Evolutionary conservation across 2,113 vertebrate genomes (phyloP).

Genomic region (Oryzias javanicus): DNA sequence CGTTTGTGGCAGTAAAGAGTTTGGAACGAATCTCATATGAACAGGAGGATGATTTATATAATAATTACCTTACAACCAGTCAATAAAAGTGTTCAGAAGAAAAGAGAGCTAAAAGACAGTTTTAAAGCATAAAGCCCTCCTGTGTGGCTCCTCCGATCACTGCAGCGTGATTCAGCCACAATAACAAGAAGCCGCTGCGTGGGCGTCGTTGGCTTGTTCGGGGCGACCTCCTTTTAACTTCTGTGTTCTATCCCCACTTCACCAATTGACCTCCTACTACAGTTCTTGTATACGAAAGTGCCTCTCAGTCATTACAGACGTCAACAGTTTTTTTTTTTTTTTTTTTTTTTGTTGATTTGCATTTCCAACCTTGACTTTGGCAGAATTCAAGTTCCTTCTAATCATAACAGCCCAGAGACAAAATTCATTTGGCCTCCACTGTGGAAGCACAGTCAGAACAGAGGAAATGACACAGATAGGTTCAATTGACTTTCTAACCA

Average conservation of each 20-base stretch:
- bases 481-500: conserved; percentile 2
- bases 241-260: conserved; percentile 9
- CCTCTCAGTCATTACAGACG: conserved; percentile 17
- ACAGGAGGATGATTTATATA: no score
- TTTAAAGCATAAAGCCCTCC: no score
- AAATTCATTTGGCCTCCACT: conserved; percentile 18
- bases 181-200: not conserved
- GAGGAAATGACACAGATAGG: conserved; percentile 11
- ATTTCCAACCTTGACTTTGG: conserved; percentile 27
- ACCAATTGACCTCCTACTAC: conserved; percentile 21
- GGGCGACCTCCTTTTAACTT: not conserved
- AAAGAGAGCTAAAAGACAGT: no score
- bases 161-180: not conserved
- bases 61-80: no score
- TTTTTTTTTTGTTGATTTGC: conserved; percentile 21
- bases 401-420: conserved; percentile 27
- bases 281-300: conserved; percentile 13
- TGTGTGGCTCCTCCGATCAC: no score
- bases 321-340: conserved; percentile 15
- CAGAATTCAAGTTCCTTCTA: conserved; percentile 28
- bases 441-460: conserved; percentile 22
- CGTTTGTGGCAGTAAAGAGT: no score
- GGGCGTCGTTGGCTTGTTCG: conserved; percentile 4
- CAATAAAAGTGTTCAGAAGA: no score
- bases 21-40: no score